Evolutionary conservation across 2,113 vertebrate species (phyloP).

Genomic region (Stomatorhinus ivindoensis): DNA sequence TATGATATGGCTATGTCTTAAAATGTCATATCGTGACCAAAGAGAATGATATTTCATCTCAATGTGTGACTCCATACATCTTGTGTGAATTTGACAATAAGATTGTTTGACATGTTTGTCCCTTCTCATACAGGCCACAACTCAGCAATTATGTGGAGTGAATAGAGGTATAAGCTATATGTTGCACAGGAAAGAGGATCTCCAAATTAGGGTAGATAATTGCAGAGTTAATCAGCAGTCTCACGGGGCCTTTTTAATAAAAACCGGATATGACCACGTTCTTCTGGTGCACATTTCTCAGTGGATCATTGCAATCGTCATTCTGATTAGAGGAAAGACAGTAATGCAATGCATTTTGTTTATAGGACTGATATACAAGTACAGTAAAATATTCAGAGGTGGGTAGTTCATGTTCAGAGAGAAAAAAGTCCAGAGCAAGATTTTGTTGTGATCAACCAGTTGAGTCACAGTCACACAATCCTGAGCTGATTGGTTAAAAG

Average conservation of each 20-base stretch:
- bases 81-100: not conserved
- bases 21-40: not conserved
- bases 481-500: not conserved
- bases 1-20: not conserved
- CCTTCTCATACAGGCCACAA: not conserved
- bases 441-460: not conserved
- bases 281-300: not conserved
- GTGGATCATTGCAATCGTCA: not conserved
- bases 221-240: not conserved
- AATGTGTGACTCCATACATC: not conserved
- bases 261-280: not conserved
- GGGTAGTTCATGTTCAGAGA: not conserved
- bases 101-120: not conserved
- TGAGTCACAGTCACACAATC: not conserved
- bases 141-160: not conserved
- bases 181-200: not conserved
- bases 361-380: not conserved
- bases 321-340: not conserved
- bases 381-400: not conserved
- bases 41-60: not conserved
- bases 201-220: not conserved
- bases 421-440: not conserved
- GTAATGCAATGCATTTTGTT: not conserved
- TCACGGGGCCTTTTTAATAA: not conserved
- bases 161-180: not conserved